Evolutionary conservation across 1,140 invertebrate genomes (phyloP).

Genomic region (Doryteuthis pealeii): DNA sequence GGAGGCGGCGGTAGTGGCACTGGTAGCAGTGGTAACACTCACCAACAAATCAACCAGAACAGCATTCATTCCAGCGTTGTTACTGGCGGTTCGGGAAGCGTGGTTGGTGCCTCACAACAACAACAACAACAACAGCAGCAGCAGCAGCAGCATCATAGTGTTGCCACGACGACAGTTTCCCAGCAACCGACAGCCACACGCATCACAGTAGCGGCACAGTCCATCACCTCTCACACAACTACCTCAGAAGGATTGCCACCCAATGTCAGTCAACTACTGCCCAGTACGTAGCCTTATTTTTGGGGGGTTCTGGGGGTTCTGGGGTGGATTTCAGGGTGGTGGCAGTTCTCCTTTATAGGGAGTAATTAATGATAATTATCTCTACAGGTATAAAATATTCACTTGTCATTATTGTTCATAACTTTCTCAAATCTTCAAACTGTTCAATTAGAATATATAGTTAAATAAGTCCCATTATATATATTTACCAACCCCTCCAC

Average conservation of each 20-base stretch:
- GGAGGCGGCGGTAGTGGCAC: not conserved
- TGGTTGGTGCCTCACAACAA: constrained; percentile 13
- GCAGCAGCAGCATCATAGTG: constrained; percentile 18
- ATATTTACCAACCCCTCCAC: too few relatives aligned
- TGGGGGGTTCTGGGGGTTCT: constrained; percentile 24
- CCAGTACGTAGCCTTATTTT: constrained; percentile 41
- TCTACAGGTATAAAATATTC: too few relatives aligned
- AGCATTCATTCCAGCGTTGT: constrained; percentile 2
- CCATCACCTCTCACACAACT: constrained; percentile 27
- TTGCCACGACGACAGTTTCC: constrained; percentile 9
- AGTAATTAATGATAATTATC: too few relatives aligned
- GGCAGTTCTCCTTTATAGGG: not conserved
- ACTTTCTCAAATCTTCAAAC: too few relatives aligned
- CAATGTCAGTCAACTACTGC: constrained; percentile 53
- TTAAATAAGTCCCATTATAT: too few relatives aligned
- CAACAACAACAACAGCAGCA: not conserved
- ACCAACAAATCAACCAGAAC: not conserved
- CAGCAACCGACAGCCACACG: constrained; percentile 15
- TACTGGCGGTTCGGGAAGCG: constrained; percentile 13
- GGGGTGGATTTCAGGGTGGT: not conserved
- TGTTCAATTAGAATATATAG: too few relatives aligned
- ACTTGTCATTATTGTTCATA: too few relatives aligned
- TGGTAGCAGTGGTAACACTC: not conserved
- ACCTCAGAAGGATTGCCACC: constrained; percentile 46
- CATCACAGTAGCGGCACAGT: constrained; percentile 24